A percentile compares a stretch with the other conserved stretches of the same genome.
Conservation (phyloP, 2,797 vertebrate species). For the Aeoliscus strigatus region DNA sequence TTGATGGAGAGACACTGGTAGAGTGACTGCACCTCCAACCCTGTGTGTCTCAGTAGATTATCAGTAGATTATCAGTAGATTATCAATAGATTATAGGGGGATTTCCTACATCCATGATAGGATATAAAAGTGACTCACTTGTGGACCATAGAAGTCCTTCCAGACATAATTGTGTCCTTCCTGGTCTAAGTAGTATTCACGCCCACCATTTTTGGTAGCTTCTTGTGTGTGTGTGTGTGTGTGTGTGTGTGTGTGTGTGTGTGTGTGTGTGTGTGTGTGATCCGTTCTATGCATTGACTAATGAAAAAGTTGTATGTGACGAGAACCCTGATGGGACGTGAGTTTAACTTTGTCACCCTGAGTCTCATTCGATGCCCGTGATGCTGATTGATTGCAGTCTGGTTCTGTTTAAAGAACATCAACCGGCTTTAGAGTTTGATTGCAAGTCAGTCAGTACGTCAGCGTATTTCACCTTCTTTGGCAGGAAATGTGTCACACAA, state of each 20-base stretch:
- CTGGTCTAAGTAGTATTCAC: too few relatives aligned
- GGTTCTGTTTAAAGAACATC: slow-evolving; percentile 37
- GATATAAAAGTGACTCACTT: too few relatives aligned
- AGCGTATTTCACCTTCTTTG: slow-evolving; percentile 28
- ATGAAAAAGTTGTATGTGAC: slow-evolving; percentile 25
- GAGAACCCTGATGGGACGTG: slow-evolving; percentile 23
- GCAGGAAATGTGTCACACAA: slow-evolving; percentile 25
- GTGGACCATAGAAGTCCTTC: too few relatives aligned
- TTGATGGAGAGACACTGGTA: slow-evolving; percentile 18
- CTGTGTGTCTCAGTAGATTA: too few relatives aligned
- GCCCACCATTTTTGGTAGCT: too few relatives aligned
- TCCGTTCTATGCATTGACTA: slow-evolving; percentile 9
- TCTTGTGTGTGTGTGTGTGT: not conserved
- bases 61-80: too few relatives aligned
- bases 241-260: slow-evolving; percentile 7
- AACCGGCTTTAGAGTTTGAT: slow-evolving; percentile 33
- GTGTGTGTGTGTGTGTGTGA: slow-evolving; percentile 6
- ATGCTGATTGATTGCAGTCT: slow-evolving; percentile 28
- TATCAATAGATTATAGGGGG: slow-evolving; percentile 28
- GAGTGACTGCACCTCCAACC: slow-evolving; percentile 16
- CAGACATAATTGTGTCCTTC: too few relatives aligned
- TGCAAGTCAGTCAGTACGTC: too few relatives aligned
- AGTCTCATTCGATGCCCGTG: slow-evolving; percentile 44
- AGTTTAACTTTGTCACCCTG: slow-evolving; percentile 36
- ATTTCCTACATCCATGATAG: too few relatives aligned